Evolutionary conservation across 2,888 invertebrate species (phyloP).

Genomic region (Drosophila austrosaltans): DNA sequence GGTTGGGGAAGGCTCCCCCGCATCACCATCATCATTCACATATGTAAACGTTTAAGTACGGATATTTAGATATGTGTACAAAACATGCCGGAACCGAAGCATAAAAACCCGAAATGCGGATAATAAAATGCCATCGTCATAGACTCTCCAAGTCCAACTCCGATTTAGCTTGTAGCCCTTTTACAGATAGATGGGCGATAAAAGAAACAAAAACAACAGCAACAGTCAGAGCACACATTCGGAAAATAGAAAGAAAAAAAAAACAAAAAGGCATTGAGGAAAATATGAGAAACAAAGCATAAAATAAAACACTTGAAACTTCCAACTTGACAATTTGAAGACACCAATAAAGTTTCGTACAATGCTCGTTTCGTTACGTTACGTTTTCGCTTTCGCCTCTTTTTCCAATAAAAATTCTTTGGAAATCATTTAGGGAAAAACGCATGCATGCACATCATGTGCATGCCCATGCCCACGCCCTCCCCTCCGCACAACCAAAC

Average conservation of each 20-base stretch:
- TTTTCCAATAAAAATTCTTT: constrained; percentile 74
- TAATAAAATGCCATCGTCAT: constrained; percentile 75
- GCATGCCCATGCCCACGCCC: constrained; percentile 53
- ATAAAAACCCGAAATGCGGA: constrained; percentile 73
- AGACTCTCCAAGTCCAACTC: constrained; percentile 39
- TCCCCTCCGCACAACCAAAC: constrained; percentile 12
- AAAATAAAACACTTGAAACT: constrained; percentile 74
- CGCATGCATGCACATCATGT: constrained; percentile 73
- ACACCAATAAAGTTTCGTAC: constrained; percentile 73
- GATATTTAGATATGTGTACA: constrained; percentile 74
- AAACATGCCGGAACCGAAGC: constrained; percentile 73
- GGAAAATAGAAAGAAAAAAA: constrained; percentile 29
- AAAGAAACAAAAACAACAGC: constrained; percentile 45
- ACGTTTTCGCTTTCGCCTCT: constrained; percentile 47
- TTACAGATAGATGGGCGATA: constrained; percentile 76
- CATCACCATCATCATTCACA: constrained; percentile 40
- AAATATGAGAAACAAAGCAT: constrained; percentile 77
- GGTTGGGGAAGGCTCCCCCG: constrained; percentile 1
- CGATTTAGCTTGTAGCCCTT: constrained; percentile 59
- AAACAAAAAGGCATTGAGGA: constrained; percentile 59
- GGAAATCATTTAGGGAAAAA: constrained; percentile 68
- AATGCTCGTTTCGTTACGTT: constrained; percentile 56
- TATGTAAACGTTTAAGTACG: constrained; percentile 74
- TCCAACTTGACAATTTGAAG: constrained; percentile 74
- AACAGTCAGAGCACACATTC: constrained; percentile 17